Evolutionary conservation across 2,797 vertebrate genomes (phyloP).

Genomic region (Ptychobarbus kaznakovi): DNA sequence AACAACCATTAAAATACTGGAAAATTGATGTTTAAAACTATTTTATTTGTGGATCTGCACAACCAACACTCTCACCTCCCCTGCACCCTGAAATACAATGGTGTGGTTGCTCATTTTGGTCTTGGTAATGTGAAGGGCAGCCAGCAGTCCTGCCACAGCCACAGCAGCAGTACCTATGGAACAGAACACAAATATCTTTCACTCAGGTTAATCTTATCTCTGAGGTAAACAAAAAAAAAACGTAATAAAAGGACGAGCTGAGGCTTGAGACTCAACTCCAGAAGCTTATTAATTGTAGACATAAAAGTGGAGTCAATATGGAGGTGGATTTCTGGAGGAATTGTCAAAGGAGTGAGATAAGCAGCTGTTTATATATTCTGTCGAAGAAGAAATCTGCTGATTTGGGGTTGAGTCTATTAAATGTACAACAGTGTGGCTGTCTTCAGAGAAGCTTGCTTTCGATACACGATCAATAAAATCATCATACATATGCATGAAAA

Average conservation of each 20-base stretch:
- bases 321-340: not conserved
- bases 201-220: not conserved
- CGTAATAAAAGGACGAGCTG: not conserved
- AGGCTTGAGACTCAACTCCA: not conserved
- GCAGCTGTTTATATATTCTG: not conserved
- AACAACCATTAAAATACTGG: not conserved
- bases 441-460: not conserved
- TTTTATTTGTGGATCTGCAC: not conserved
- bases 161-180: conserved; percentile 91
- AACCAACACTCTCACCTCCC: conserved; percentile 82
- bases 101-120: conserved; percentile 92
- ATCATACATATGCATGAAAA: not conserved
- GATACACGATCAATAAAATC: not conserved
- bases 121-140: conserved; percentile 90
- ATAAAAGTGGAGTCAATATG: not conserved
- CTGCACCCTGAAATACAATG: conserved; percentile 95
- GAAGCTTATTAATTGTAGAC: not conserved
- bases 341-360: not conserved
- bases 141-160: conserved; percentile 93
- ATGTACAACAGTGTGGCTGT: not conserved
- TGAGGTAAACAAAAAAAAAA: not conserved
- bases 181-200: not conserved
- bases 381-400: not conserved
- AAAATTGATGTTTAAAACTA: not conserved
- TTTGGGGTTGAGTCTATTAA: not conserved